phyloP scores from a whole-genome alignment of 2,797 vertebrate genomes.

The Labeo calbasu region DNA sequence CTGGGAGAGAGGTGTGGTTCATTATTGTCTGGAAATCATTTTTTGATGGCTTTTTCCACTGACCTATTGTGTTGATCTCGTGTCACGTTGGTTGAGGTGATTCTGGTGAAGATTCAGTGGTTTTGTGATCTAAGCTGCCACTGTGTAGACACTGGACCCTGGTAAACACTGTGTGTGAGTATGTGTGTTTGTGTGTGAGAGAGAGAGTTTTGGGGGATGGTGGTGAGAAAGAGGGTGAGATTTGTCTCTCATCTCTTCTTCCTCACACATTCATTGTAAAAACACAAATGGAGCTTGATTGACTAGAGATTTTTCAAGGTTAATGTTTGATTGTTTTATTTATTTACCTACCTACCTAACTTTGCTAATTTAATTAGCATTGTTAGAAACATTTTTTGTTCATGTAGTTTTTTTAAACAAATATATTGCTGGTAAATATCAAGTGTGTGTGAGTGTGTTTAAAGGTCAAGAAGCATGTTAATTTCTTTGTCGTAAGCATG shows the following conservation, averaged over 20 bases:
- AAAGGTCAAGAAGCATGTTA: neutral
- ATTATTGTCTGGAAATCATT: neutral
- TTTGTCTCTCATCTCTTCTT: slow-evolving; percentile 3
- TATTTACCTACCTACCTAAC: neutral
- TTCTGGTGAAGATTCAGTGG: neutral
- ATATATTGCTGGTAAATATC: neutral
- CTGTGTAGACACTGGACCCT: neutral
- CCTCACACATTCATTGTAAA: neutral
- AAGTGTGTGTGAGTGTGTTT: neutral
- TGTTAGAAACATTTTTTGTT: neutral
- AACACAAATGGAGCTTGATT: neutral
- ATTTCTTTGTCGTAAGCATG: neutral
- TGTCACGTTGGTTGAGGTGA: neutral
- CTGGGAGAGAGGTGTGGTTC: slow-evolving; percentile 7
- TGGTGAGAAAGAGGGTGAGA: neutral
- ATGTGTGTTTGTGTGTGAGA: neutral
- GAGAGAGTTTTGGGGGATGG: slow-evolving; percentile 19
- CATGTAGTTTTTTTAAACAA: neutral
- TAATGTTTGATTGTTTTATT: neutral
- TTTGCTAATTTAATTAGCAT: neutral
- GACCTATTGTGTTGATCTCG: neutral
- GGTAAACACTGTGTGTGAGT: neutral
- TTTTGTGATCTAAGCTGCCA: neutral
- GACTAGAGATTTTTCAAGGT: neutral
- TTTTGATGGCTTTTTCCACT: neutral